Percentiles rank a stretch among this genome's conserved stretches.
Conservation (phyloP, 1,140 invertebrate genomes). For the Marisa cornuarietis region DNA sequence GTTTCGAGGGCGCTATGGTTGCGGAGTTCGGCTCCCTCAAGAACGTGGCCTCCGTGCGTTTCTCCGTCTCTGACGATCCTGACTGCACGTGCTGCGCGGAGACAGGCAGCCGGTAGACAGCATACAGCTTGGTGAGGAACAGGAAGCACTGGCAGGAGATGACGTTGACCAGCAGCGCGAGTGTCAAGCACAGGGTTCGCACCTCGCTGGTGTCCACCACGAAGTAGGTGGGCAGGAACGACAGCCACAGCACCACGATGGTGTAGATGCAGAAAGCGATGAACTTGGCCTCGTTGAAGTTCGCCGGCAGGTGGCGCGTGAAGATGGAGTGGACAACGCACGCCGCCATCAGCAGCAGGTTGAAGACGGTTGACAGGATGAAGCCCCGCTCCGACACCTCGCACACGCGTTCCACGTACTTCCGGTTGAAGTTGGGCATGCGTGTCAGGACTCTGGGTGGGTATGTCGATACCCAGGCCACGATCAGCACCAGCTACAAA, state of each 20-base stretch:
- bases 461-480: constrained; percentile 26
- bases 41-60: not conserved
- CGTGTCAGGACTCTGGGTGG: constrained; percentile 10
- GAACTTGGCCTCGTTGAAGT: constrained; percentile 54
- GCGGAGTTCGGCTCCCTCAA: not conserved
- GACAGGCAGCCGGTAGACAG: constrained; percentile 66
- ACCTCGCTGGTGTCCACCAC: constrained; percentile 34
- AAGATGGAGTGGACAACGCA: constrained; percentile 90
- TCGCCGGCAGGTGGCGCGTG: constrained; percentile 52
- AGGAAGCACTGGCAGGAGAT: constrained; percentile 41
- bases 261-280: constrained; percentile 52
- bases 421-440: constrained; percentile 15
- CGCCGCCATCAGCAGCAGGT: constrained; percentile 84
- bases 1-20: not conserved
- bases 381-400: constrained; percentile 30
- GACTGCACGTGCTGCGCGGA: constrained; percentile 4
- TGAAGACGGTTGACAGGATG: constrained; percentile 75
- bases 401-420: constrained; percentile 30
- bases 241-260: constrained; percentile 52
- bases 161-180: constrained; percentile 46
- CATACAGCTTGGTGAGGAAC: constrained; percentile 54
- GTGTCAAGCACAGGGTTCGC: constrained; percentile 35
- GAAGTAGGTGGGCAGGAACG: constrained; percentile 52
- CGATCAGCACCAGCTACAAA: constrained; percentile 28
- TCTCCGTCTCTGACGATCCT: not conserved